These are phyloP conservation scores for Bubo bubo DNA, from an alignment of 2,113 vertebrate genomes.

Conservation along the genomic window DNA sequence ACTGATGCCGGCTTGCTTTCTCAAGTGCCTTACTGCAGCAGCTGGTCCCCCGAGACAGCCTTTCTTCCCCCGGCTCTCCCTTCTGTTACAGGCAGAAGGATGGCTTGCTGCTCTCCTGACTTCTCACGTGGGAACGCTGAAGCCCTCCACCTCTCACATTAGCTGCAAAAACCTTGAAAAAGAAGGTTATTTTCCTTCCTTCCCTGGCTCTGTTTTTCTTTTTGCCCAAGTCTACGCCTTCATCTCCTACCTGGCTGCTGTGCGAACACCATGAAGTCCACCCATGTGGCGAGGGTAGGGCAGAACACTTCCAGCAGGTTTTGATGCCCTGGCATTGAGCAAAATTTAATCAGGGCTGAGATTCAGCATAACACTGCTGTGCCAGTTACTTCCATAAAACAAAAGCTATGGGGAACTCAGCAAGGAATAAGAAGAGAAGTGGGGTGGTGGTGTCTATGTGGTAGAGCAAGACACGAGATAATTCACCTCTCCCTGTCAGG, in stretches of 20 bases:
- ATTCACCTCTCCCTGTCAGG: not conserved
- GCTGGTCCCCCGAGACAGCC: not conserved
- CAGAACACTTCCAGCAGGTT: not conserved
- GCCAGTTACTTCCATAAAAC: not conserved
- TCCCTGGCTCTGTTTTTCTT: not conserved
- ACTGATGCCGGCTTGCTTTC: not conserved
- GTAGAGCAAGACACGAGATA: not conserved
- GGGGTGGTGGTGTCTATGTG: fast-evolving
- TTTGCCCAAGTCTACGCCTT: not conserved
- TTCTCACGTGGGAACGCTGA: fast-evolving
- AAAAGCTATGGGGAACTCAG: not conserved
- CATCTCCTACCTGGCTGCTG: not conserved
- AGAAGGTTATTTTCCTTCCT: not conserved
- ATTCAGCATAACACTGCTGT: not conserved
- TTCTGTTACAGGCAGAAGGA: not conserved
- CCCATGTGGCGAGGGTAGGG: fast-evolving
- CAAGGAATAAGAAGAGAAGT: fast-evolving
- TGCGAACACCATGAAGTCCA: fast-evolving
- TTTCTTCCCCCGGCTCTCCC: not conserved
- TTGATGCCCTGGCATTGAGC: fast-evolving
- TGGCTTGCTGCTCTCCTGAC: not conserved
- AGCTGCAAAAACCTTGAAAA: not conserved
- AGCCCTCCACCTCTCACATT: not conserved
- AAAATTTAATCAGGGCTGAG: not conserved
- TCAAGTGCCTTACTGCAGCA: not conserved